Base-by-base conservation (phyloP, 2,888 invertebrate species). In the Cephalotes varians region DNA sequence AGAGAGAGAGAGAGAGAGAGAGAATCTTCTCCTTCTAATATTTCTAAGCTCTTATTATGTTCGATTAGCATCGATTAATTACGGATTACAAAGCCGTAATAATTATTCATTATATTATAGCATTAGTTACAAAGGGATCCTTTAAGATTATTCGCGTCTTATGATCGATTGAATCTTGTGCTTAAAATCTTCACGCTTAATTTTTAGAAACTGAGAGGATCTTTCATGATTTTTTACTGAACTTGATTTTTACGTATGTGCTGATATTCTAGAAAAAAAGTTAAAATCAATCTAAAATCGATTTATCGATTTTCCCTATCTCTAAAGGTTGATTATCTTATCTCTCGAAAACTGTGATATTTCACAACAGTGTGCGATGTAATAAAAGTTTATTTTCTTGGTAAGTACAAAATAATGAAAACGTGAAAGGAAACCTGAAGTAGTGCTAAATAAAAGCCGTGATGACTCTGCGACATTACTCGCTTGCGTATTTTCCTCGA, bases 361-460 rank as follows among this genome's bases (percentile, higher is more conserved):
- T 40, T 12, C 40, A 2, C 49, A 51, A 3, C n/a, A 15, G 10
- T 9, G 37, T 25, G 49, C 2, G n/a, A 72, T 28, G 44, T 56
- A 81, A 81, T 81, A 47, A 81, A 81, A 64, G 54, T 64, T 51
- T 34, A 47, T 81, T 72, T 44, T 54, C 72, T 25, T 28, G 44
- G 12, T 44, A 44, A 44, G 44, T 49, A n/a, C 15, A 18, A 25
- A 28, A 51, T 54, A 82, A 76, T 74, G 51, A 60, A 76, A 51
- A 58, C 25, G 44, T 54, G 28, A 25, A 65, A 21, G 21, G 58
- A 21, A 21, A 49, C 15, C 37, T 40, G 47, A 25, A 44, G 47
- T 10, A 25, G 18, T 21, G 9, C 18, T 25, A 72, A 83, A 87
- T 83, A 82, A 83, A 82, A 37, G 77, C 72, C 79, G n/a, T n/a